Evolutionary conservation across 2,797 vertebrate species (phyloP), one percentile per base, ranked within the genome.

Genomic region (Kryptopterus vitreolus): DNA sequence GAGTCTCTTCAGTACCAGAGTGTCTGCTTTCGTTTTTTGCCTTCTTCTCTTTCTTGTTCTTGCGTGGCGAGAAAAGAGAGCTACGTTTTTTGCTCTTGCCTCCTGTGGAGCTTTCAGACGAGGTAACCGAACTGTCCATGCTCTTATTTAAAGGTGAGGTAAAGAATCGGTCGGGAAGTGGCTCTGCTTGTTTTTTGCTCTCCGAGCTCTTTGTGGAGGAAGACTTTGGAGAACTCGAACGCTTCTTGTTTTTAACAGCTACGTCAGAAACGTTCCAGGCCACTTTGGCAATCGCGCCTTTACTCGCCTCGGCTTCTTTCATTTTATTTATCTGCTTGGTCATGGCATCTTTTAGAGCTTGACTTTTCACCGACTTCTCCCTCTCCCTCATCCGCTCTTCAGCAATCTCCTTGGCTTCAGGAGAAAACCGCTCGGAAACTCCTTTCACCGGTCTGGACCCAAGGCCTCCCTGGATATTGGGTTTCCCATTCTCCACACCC

Each of bases 41-140:
- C 81, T 98, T 98, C 85, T 98, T 98, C 89, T 98, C 98, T 81
- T 98, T 99, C 90, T 98, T 98, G 80, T 94, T 96, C 88, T 98
- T 98, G 57, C 96, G 95, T 0, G 98, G 97, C 0, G 98, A 98
- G 92, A 99, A 99, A 59, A 99, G 94, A 0, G 97, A 98, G 53
- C 93, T 94, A 20, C 96, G 94, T 82, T 99, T 99, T 88, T 98
- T 99, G 90, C 93, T 97, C 88, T 98, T 99, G 9, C 95, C 92
- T 0, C 94, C 87, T 0, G 91, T 88, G 12, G 97, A 98, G 79
- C 95, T 93, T 50, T 98, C 97, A 0, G 96, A 98, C 0, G 98
- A 99, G 0, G 95, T 95, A 62, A 93, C 92, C 0, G 98, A 99
- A 63, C 96, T 95, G 53, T 98, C 96, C 26, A 92, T 91, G 0